Percentiles rank a stretch among this genome's conserved stretches.
Evolutionary conservation across 2,797 vertebrate species (phyloP).

Genomic region (Argentina silus): DNA sequence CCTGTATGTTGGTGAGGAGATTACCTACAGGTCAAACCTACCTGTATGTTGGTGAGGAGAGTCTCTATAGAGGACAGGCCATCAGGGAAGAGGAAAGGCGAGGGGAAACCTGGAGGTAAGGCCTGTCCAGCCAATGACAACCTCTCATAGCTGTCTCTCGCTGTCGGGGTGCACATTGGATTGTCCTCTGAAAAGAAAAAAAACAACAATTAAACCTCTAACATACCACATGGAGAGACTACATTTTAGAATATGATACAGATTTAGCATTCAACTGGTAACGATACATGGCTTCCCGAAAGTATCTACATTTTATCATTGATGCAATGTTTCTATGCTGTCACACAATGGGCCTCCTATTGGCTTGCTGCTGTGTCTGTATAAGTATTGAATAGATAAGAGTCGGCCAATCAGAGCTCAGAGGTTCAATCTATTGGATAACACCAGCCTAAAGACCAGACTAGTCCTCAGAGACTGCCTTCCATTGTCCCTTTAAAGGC

Average conservation of each 20-base stretch:
- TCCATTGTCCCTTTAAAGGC: conserved; percentile 74
- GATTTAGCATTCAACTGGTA: not conserved
- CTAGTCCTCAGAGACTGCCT: conserved; percentile 81
- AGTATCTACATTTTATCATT: not conserved
- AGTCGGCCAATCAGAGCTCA: conserved; percentile 29
- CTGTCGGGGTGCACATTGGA: conserved; percentile 94
- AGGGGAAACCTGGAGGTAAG: conserved; percentile 95
- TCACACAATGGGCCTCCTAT: conserved; percentile 16
- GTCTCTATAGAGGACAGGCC: conserved; percentile 99
- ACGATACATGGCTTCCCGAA: not conserved
- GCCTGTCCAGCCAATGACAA: conserved; percentile 93
- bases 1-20: conserved; percentile 93
- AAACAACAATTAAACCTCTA: conserved; percentile 9
- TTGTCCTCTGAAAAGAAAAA: conserved; percentile 88
- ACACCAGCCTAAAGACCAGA: not conserved
- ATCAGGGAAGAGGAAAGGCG: conserved; percentile 98
- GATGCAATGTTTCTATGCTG: not conserved
- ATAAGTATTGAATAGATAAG: conserved; percentile 45
- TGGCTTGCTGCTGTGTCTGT: conserved; percentile 31
- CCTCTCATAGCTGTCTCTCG: conserved; percentile 98
- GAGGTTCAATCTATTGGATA: not conserved
- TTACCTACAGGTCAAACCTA: conserved; percentile 87
- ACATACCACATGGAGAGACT: too few relatives aligned
- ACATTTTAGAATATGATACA: not conserved
- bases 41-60: conserved; percentile 93